Conservation (phyloP, 2,888 invertebrate genomes). For the Euphydryas editha region DNA sequence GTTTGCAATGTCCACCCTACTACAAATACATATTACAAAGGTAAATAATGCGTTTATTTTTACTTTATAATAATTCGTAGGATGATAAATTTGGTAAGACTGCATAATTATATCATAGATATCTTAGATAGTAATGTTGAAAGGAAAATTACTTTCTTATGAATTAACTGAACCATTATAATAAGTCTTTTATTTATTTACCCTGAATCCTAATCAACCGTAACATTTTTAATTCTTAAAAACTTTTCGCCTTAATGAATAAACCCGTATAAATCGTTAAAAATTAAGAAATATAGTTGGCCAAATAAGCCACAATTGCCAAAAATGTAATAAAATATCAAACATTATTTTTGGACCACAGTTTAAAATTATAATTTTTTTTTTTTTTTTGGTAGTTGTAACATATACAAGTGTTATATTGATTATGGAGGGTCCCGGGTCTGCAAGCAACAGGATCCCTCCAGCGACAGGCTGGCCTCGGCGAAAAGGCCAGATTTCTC, state of each 20-base stretch:
- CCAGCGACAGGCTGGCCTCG: too few relatives aligned
- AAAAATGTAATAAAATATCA: constrained; percentile 29
- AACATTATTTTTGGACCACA: constrained; percentile 30
- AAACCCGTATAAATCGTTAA: constrained; percentile 30
- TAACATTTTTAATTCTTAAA: constrained; percentile 18
- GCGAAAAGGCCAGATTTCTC: too few relatives aligned
- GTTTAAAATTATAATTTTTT: constrained; percentile 6
- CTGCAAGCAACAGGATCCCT: too few relatives aligned
- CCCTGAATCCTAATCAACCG: constrained; percentile 25
- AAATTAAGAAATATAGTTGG: constrained; percentile 25
- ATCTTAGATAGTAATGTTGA: neutral
- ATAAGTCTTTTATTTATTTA: constrained; percentile 13
- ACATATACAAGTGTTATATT: neutral
- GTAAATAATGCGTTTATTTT: constrained; percentile 5
- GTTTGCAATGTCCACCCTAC: constrained; percentile 10
- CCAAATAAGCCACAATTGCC: constrained; percentile 34
- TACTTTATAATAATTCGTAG: neutral
- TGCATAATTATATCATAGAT: neutral
- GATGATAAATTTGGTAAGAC: neutral
- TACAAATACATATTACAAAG: constrained; percentile 2
- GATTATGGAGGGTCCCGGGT: too few relatives aligned
- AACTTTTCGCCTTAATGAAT: constrained; percentile 31
- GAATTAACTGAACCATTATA: constrained; percentile 13
- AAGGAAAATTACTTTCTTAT: constrained; percentile 3
- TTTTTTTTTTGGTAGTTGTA: neutral